Evolutionary conservation across 2,888 invertebrate species (phyloP).

Genomic region (Lasioglossum figueresi): DNA sequence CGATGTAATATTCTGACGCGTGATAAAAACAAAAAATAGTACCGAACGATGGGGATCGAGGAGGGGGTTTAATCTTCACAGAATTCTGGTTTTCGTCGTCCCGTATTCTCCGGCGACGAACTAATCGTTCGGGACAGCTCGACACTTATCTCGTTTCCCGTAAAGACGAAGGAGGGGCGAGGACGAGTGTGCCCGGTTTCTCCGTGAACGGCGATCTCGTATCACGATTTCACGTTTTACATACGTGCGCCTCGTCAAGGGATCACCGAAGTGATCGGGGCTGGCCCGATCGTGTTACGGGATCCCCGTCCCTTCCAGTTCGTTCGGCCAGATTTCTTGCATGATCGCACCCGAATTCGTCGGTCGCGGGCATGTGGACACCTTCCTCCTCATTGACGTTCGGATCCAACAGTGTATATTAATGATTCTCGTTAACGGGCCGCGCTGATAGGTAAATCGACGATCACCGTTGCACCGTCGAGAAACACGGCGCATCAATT

Average conservation of each 20-base stretch:
- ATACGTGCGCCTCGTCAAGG: slow-evolving; percentile 58
- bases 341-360: slow-evolving; percentile 78
- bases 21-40: background rate
- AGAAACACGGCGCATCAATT: slow-evolving; percentile 24
- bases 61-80: slow-evolving; percentile 21
- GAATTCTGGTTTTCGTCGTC: slow-evolving; percentile 62
- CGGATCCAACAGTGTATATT: slow-evolving; percentile 30
- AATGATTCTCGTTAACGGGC: slow-evolving; percentile 47
- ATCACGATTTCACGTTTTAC: slow-evolving; percentile 78
- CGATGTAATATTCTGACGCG: background rate
- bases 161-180: slow-evolving; percentile 47
- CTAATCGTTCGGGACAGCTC: slow-evolving; percentile 81
- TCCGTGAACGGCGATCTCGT: slow-evolving; percentile 55
- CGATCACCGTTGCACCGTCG: slow-evolving; percentile 16
- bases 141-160: slow-evolving; percentile 76
- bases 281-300: slow-evolving; percentile 76
- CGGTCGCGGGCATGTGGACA: slow-evolving; percentile 56
- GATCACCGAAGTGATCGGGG: slow-evolving; percentile 67
- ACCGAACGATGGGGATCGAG: background rate
- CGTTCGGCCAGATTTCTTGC: slow-evolving; percentile 80
- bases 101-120: slow-evolving; percentile 75
- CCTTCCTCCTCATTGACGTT: slow-evolving; percentile 48
- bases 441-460: slow-evolving; percentile 33
- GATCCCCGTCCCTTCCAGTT: slow-evolving; percentile 80
- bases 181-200: slow-evolving; percentile 68